Percentiles rank a stretch among this genome's conserved stretches.
These are phyloP conservation scores for Drosophila sucinea DNA, from an alignment of 1,140 invertebrate genomes.

Conservation along the genomic window DNA sequence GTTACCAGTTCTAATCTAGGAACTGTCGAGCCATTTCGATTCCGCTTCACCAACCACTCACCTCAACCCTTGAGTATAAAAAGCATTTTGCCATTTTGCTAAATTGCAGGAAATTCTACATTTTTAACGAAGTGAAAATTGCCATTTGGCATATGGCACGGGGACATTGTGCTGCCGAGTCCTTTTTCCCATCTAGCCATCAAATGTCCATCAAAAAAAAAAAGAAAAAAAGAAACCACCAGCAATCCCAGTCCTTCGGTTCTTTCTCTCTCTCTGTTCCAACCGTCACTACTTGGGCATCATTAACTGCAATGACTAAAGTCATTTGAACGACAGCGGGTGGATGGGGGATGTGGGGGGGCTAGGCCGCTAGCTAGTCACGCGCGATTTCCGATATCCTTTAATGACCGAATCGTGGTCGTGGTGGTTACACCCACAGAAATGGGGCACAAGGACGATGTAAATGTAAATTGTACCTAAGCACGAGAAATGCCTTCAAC, in stretches of 20 bases:
- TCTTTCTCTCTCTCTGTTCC: background rate
- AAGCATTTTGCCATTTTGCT: constrained; percentile 51
- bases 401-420: constrained; percentile 24
- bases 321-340: constrained; percentile 59
- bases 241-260: background rate
- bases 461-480: constrained; percentile 45
- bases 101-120: constrained; percentile 62
- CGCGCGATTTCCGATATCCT: constrained; percentile 70
- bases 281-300: constrained; percentile 37
- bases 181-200: constrained; percentile 30
- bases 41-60: background rate
- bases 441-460: constrained; percentile 62
- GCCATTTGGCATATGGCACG: constrained; percentile 61
- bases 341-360: background rate
- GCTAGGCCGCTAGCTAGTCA: constrained; percentile 46
- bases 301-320: constrained; percentile 78
- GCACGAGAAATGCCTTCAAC: constrained; percentile 44
- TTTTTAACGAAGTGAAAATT: constrained; percentile 74
- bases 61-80: constrained; percentile 20
- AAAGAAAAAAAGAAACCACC: background rate
- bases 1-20: background rate
- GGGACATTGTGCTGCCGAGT: background rate
- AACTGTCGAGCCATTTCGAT: background rate
- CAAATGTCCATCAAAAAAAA: constrained; percentile 54
- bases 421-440: constrained; percentile 16